Base-by-base conservation (phyloP, 2,888 invertebrate species). In the Clivina fossor region DNA sequence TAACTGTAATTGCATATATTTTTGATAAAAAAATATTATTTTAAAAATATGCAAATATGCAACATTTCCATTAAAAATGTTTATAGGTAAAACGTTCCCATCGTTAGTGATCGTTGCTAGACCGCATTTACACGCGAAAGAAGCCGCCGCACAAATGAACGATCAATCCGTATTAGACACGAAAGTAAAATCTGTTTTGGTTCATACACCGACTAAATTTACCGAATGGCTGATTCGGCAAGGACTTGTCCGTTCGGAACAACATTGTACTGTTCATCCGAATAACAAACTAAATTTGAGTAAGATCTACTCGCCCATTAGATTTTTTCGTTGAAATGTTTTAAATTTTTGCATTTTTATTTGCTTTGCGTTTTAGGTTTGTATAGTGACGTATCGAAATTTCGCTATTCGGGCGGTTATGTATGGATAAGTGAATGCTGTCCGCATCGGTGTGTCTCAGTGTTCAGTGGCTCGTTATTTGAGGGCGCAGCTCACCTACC, bases 361-460 rank as follows among this genome's bases (percentile, higher is more conserved):
- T 40, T 68, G 68, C 4, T 24, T 8, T 24, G 13, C 4, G 9
- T 8, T 11, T 2, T 65, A 83, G 86, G 88, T 46, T 90, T 91
- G 84, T 92, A 90, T 71, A 90, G 89, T 1, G 92, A 93, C 69
- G 86, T 85, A 0, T 81, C 85, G 0, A 90, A 90, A 63, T 91
- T 92, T 70, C 90, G 90, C 0, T 90, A 86, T 70, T 90, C 90
- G 0, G 93, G 93, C 0, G 93, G 93, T 26, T 93, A 93, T 68
- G 92, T 93, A 1, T 93, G 93, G 93, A 90, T 93, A 62, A 88
- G 88, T 0, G 88, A 89, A 60, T 93, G 92, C 68, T 93, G 93
- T 64, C 88, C 90, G 0, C 86, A 87, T 5, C 81, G 87, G 40
- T 91, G 88, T 69, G 87, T 92, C 3, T 93, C 93, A 0, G 90